Evolutionary conservation across 2,113 vertebrate species (phyloP), one percentile per base, ranked within the genome.

Genomic region (Ctenomys sociabilis): DNA sequence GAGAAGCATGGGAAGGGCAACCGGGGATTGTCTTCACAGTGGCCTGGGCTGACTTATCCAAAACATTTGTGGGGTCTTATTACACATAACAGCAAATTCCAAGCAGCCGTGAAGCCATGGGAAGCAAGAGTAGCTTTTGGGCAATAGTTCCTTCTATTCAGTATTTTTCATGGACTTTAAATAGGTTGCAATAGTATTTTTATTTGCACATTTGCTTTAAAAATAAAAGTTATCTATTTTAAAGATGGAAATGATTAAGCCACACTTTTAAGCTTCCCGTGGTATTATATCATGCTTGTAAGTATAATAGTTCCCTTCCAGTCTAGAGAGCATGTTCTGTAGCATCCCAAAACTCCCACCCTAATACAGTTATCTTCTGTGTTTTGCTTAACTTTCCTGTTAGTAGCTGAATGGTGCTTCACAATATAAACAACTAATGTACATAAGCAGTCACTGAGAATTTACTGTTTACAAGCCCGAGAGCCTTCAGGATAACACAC

Each of bases 1-100:
- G 82, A 63, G 64, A 73, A 78, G 64, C 0, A 0, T 80, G 68
- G 78, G 24, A 61, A 86, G 87, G 83, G n/a, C 75, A 8, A 30
- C 6, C 17, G 28, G 64, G 30, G 28, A 70, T 21, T 30, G 40
- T 81, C 61, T 81, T 11, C 3, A 45, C 52, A 26, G 19, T 6
- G 4, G 45, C 78, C 70, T 88, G 19, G 45, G 88, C 82, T 77
- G 66, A 85, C 85, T 73, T 85, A 78, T 22, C 64, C 73, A 83
- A 93, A 32, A 89, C 54, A 40, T 94, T 82, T 93, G 49, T 85
- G 52, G 63, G 28, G 70, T 96, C 90, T 92, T 64, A 59, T 81
- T 84, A 82, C 88, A 78, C 59, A 45, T 12, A 66, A 40, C 32
- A 87, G 80, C 49, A 82, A 77, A 90, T 81, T 75, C 49, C 88